phyloP scores from a whole-genome alignment of 1,140 invertebrate species.

The Proctacanthus coquilletti region DNA sequence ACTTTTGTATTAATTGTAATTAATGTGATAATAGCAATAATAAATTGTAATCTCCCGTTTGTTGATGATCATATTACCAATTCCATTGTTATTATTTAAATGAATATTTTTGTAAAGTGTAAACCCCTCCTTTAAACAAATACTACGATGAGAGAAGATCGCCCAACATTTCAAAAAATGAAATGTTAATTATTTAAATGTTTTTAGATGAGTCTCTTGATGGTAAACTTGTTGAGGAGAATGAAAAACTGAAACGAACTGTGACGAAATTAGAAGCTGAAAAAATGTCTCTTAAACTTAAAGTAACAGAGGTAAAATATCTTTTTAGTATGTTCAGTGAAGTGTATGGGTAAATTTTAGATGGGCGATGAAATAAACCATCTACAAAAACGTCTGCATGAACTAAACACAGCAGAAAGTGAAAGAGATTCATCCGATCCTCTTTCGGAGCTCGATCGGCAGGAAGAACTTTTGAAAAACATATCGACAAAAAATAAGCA shows the following conservation, averaged over 20 bases:
- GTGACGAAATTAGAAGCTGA: constrained; percentile 21
- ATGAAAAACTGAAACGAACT: constrained; percentile 24
- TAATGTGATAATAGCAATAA: neutral
- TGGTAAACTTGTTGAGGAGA: constrained; percentile 20
- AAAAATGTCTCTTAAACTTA: constrained; percentile 12
- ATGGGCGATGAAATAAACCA: constrained; percentile 17
- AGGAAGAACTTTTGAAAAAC: constrained; percentile 25
- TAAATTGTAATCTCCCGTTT: neutral
- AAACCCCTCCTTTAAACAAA: neutral
- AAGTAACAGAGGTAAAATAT: constrained; percentile 15
- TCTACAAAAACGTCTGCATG: constrained; percentile 18
- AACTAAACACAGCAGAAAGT: constrained; percentile 16
- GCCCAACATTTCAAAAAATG: neutral
- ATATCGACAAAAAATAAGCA: constrained; percentile 29
- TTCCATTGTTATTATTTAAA: neutral
- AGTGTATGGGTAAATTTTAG: neutral
- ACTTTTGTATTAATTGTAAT: neutral
- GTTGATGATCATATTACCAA: neutral
- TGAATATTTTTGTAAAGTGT: neutral
- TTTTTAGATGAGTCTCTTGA: neutral
- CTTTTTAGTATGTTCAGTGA: neutral
- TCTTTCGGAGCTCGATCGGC: constrained; percentile 25
- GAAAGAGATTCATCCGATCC: constrained; percentile 28
- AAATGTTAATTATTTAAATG: neutral
- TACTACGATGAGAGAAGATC: neutral